phyloP scores from a whole-genome alignment of 2,113 vertebrate genomes.

The Xiphophorus maculatus region DNA sequence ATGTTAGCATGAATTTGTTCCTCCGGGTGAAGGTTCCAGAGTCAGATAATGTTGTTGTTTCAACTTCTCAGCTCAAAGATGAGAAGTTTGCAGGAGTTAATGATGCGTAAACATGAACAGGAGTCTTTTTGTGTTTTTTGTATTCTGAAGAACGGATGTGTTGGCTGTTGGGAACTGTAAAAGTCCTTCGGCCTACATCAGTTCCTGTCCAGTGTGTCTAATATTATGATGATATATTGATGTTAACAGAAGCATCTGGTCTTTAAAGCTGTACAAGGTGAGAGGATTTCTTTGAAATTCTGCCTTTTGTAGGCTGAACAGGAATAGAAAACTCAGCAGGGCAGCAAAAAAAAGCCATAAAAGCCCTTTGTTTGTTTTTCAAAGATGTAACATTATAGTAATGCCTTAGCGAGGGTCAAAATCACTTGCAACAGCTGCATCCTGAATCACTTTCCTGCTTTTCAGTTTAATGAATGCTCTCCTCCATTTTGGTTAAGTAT shows the following conservation, averaged over 20 bases:
- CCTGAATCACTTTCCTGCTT: not conserved
- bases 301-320: not conserved
- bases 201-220: not conserved
- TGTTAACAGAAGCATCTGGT: not conserved
- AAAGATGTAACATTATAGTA: not conserved
- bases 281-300: not conserved
- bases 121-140: not conserved
- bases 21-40: conserved; percentile 13
- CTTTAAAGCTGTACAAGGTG: not conserved
- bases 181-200: conserved; percentile 4
- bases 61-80: conserved; percentile 17
- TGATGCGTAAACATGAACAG: not conserved
- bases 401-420: not conserved
- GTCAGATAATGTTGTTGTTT: conserved; percentile 9
- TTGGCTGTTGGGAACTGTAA: not conserved
- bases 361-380: not conserved
- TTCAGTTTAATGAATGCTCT: not conserved
- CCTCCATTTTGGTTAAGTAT: not conserved
- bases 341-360: not conserved
- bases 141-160: not conserved
- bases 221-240: not conserved
- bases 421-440: not conserved
- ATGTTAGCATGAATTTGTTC: conserved; percentile 20
- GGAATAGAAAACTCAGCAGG: not conserved
- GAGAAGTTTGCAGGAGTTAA: conserved; percentile 10